These are phyloP conservation scores for Drosophila serrata DNA, from an alignment of 1,140 invertebrate species.

Conservation along the genomic window DNA sequence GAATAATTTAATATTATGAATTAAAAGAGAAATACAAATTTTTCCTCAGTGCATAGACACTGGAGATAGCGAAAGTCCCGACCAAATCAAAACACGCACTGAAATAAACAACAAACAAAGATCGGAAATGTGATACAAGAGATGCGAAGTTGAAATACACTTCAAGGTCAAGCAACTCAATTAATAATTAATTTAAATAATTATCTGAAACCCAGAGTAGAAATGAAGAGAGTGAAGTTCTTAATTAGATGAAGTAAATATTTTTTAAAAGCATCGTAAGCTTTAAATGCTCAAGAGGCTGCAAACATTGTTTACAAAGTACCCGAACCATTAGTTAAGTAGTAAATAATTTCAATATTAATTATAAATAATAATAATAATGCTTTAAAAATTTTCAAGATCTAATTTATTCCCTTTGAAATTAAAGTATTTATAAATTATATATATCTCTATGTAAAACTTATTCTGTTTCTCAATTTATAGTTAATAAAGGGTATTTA, in stretches of 20 bases:
- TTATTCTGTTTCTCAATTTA: too few species aligned
- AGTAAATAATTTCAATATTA: too few species aligned
- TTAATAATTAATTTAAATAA: background rate
- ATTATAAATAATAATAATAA: too few species aligned
- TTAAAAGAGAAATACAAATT: background rate
- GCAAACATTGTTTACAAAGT: too few species aligned
- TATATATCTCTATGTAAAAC: too few species aligned
- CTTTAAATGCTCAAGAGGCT: too few species aligned
- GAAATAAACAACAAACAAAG: conserved; percentile 25
- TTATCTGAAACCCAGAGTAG: too few species aligned
- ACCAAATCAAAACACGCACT: conserved; percentile 37
- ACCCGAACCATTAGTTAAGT: too few species aligned
- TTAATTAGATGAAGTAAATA: background rate
- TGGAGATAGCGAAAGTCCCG: conserved; percentile 44
- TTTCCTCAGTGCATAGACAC: conserved; percentile 4
- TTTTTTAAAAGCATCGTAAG: background rate
- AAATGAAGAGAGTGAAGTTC: background rate
- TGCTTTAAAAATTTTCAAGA: too few species aligned
- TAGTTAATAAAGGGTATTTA: background rate
- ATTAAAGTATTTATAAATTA: too few species aligned
- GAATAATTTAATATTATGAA: too few species aligned
- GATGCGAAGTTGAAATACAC: conserved; percentile 27
- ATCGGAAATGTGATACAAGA: conserved; percentile 8
- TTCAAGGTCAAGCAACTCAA: conserved; percentile 16
- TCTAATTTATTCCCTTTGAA: too few species aligned